A percentile compares a stretch with the other conserved stretches of the same genome.
phyloP scores from a whole-genome alignment of 2,797 vertebrate species.

The Chaunax sp. region DNA sequence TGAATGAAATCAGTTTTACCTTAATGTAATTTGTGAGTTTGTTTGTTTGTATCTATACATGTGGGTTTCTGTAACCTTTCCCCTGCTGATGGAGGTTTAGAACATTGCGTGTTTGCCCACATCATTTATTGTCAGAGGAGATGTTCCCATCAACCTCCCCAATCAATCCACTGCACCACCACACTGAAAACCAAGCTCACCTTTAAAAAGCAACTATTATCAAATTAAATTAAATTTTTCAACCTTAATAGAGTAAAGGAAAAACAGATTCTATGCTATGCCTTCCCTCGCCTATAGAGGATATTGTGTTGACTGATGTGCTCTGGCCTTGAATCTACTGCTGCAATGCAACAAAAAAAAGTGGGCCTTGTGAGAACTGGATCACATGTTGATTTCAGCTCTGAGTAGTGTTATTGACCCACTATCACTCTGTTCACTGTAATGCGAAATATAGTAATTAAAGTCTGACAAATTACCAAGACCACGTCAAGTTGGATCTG shows the following conservation, averaged over 20 bases:
- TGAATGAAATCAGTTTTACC: too few species aligned
- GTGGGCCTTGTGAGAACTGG: conserved; percentile 4
- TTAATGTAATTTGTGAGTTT: neutral
- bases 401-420: neutral
- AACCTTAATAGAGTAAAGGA: conserved; percentile 11
- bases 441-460: conserved; percentile 9
- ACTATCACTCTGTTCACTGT: neutral
- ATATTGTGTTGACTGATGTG: neutral
- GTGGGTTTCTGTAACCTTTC: neutral
- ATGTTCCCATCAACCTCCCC: neutral
- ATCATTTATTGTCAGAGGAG: neutral
- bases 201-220: conserved; percentile 3
- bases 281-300: neutral
- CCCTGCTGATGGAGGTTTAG: neutral
- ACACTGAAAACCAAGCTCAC: neutral
- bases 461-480: conserved; percentile 1
- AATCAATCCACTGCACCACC: neutral
- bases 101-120: neutral
- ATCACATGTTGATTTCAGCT: conserved; percentile 3
- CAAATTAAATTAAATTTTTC: neutral
- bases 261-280: neutral
- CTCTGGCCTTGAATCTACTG: conserved; percentile 39
- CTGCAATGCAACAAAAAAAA: conserved; percentile 22
- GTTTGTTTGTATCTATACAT: conserved; percentile 3
- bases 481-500: conserved; percentile 31